Evolutionary conservation across 1,140 invertebrate species (phyloP), one percentile per base, ranked within the genome.

Genomic region (Mya arenaria): DNA sequence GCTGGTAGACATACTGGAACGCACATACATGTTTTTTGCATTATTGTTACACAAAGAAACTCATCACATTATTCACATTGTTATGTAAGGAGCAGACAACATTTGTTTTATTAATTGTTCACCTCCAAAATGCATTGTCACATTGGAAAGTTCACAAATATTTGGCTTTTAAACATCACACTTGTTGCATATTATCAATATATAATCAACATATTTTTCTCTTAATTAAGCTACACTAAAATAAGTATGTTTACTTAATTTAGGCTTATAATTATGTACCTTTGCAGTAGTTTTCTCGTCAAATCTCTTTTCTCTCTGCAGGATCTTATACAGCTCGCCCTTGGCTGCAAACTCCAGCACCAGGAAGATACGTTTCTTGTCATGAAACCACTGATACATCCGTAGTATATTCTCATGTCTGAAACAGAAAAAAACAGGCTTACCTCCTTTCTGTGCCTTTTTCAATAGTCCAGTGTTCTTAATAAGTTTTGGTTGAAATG

Each of bases 361-460:
- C 17, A 99, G 93, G 92, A 97, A 99, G 56, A 99, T 97, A 73
- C 96, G 94, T 48, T 95, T 95, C 5, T 96, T 95, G 92, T 99
- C 98, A 91, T 97, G 96, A 90, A 99, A 99, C 94, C 97, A 99
- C 6, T 97, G 97, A 81, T 96, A 95, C 84, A 99, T 91, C 25
- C 96, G 95, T 37, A 99, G 92, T 89, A 99, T 97, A 91, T 99
- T 96, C 25, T 97, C 97, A 94, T 99, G 98, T 83, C 98, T 96
- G 88, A 41, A 88, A 88, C 41, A 83, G 44, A 73, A 69, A 83
- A 66, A 72, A 25, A 73, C 28, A 13, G 13, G 55, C 23, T 15
- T 10, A 17, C 36, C 1, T 17, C 13, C 30, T 32, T 32, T 37
- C 32, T 4, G 30, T 62, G 17, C 34, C 6, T 44, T 8, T 55